Base-by-base conservation (phyloP, 2,797 vertebrate genomes). In the Anguilla anguilla region DNA sequence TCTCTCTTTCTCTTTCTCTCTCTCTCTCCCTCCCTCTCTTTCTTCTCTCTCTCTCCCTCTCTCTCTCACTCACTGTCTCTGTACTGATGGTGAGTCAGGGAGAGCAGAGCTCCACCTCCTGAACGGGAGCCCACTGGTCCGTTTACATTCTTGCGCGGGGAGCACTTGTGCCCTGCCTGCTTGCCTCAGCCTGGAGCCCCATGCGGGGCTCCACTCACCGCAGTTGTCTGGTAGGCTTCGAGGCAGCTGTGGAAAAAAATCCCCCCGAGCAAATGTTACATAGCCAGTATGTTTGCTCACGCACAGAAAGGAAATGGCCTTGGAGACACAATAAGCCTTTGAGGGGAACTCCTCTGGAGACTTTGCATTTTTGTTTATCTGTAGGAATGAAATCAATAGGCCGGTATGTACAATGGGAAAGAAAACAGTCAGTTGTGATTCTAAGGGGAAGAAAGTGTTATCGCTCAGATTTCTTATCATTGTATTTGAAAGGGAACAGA, bases 91-190 rank as follows among this genome's bases (percentile, higher is more conserved):
- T 39, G 39, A 39, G 39, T 39, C 1, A 39, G 39, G 2, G 39
- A 39, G 39, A 39, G 39, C 39, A 39, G 39, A 39, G n/a, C n/a
- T 67, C 90, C 61, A 74, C 90, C 86, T 87, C 90, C 59, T 86
- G 86, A 86, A 87, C 83, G 85, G 91, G 69, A 77, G 59, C 89
- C 85, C 85, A 1, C 31, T 31, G 83, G 89, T 91, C 82, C 92
- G 92, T 95, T 94, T 95, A 93, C 94, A 94, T 95, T 95, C 92
- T 90, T 92, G 87, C 85, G 61, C 49, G 77, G 87, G 86, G 74
- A 94, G 83, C 53, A 25, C 74, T 90, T 88, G 81, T 81, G 64
- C 85, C 81, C 87, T 89, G 91, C 91, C 91, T 92, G 53, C 83
- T 85, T 43, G 67, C 49, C 83, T 9, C 28, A 67, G 87, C 17